Conservation (phyloP, 2,113 vertebrate genomes). For the Rissa tridactyla region DNA sequence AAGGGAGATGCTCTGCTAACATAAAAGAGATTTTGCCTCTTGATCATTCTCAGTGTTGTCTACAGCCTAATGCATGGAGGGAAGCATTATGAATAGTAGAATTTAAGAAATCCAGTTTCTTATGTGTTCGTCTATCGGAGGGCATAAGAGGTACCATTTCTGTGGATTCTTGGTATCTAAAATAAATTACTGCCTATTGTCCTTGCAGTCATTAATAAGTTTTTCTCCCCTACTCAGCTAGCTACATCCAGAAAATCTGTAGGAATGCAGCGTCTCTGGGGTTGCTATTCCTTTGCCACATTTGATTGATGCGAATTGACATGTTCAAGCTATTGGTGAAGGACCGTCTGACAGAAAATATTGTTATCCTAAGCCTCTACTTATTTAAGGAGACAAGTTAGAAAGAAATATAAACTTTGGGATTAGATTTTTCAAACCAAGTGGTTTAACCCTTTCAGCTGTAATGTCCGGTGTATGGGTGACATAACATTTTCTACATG, state of each 20-base stretch:
- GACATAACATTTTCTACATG: not conserved
- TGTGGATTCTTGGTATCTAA: not conserved
- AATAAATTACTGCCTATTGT: not conserved
- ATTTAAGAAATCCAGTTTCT: not conserved
- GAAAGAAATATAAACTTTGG: not conserved
- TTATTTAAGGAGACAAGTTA: not conserved
- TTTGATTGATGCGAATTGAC: rapidly evolving
- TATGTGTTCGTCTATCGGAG: not conserved
- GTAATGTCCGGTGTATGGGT: not conserved
- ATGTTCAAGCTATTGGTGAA: not conserved
- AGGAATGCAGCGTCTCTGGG: not conserved
- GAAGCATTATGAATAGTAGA: not conserved
- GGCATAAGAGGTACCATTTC: not conserved
- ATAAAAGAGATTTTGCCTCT: not conserved
- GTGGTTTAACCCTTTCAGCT: not conserved
- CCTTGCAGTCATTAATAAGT: not conserved
- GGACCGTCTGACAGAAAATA: not conserved
- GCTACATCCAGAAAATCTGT: not conserved
- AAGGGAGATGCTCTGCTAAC: not conserved
- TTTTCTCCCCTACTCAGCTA: not conserved
- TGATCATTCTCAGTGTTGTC: not conserved
- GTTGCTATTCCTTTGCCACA: not conserved
- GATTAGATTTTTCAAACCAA: not conserved
- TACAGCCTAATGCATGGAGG: not conserved
- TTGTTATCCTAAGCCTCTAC: not conserved